phyloP scores from a whole-genome alignment of 2,888 invertebrate genomes.

The Athalia cordata region DNA sequence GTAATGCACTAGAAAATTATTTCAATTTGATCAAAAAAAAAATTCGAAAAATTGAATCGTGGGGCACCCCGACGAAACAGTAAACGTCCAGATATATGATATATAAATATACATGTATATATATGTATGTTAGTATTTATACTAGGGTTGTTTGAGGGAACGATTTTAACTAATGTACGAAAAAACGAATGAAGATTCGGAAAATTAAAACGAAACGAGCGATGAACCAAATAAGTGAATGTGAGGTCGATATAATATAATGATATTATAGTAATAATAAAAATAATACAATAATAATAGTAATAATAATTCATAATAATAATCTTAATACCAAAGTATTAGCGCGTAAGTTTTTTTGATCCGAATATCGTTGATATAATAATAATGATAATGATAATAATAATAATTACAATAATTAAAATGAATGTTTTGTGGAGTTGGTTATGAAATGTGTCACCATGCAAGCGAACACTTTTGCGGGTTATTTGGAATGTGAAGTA shows the following conservation, averaged over 20 bases:
- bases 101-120: background rate
- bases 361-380: too few relatives aligned
- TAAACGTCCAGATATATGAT: slow-evolving; percentile 38
- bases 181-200: background rate
- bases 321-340: slow-evolving; percentile 65
- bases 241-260: too few relatives aligned
- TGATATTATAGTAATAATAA: background rate
- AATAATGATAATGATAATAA: too few relatives aligned
- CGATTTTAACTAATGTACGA: slow-evolving; percentile 49
- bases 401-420: too few relatives aligned
- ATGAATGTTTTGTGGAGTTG: too few relatives aligned
- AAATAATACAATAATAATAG: slow-evolving; percentile 40
- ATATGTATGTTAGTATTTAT: slow-evolving; percentile 17
- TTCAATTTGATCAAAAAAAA: background rate
- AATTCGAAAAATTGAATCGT: slow-evolving; percentile 1
- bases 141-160: background rate
- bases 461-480: too few relatives aligned
- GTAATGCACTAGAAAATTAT: background rate
- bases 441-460: too few relatives aligned
- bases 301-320: background rate
- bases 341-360: slow-evolving; percentile 61
- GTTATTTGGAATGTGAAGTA: too few relatives aligned
- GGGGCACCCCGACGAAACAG: slow-evolving; percentile 45
- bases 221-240: slow-evolving; percentile 50
- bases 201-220: slow-evolving; percentile 46